phyloP scores from a whole-genome alignment of 2,888 invertebrate genomes.

The Lithophane socia region DNA sequence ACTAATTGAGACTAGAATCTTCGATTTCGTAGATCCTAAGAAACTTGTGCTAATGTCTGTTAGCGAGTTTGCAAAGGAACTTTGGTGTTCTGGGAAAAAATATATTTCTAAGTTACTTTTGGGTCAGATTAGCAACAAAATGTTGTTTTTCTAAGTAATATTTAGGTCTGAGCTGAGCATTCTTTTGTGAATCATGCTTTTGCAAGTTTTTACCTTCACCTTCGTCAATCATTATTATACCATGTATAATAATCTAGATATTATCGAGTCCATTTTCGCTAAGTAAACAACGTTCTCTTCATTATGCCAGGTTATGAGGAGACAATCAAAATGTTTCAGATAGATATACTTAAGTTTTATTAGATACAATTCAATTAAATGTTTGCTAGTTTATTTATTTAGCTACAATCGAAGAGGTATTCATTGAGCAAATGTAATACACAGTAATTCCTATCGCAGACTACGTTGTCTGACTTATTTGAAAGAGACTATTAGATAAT shows the following conservation, averaged over 20 bases:
- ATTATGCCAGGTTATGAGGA: slow-evolving; percentile 18
- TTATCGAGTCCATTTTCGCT: slow-evolving; percentile 40
- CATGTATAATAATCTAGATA: slow-evolving; percentile 8
- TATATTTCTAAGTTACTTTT: slow-evolving; percentile 7
- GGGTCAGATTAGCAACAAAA: slow-evolving; percentile 1
- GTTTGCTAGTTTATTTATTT: slow-evolving; percentile 23
- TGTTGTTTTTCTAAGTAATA: not conserved
- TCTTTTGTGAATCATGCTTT: slow-evolving; percentile 33
- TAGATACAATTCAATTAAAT: slow-evolving; percentile 21
- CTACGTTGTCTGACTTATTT: slow-evolving; percentile 37
- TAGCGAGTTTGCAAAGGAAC: slow-evolving; percentile 12
- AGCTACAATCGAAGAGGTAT: not conserved
- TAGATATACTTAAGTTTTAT: slow-evolving; percentile 5
- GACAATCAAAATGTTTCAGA: slow-evolving; percentile 31
- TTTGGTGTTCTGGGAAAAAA: slow-evolving; percentile 22
- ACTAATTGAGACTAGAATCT: slow-evolving; percentile 45
- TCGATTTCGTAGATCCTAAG: slow-evolving; percentile 16
- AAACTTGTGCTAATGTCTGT: slow-evolving; percentile 31
- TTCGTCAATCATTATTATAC: slow-evolving; percentile 39
- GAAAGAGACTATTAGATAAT: slow-evolving; percentile 32
- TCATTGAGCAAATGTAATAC: slow-evolving; percentile 26
- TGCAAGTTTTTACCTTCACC: slow-evolving; percentile 19
- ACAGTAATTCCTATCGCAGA: slow-evolving; percentile 14
- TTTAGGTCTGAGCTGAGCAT: not conserved
- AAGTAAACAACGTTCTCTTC: slow-evolving; percentile 44